Conservation (phyloP, 1,140 invertebrate species). For the Hyphantria cunea region DNA sequence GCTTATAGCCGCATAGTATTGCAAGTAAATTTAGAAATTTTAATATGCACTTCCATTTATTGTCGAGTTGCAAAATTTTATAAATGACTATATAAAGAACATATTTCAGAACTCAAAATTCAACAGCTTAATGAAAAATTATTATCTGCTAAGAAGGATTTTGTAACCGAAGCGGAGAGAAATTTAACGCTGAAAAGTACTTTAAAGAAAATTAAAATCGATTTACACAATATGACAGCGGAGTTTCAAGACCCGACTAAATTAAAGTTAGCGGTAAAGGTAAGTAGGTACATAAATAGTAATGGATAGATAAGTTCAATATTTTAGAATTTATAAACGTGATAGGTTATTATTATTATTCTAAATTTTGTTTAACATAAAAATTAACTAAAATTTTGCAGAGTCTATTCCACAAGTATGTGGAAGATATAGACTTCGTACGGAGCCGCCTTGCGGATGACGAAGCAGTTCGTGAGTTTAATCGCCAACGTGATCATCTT, state of each 20-base stretch:
- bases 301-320: too few relatives aligned
- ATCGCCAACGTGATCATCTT: constrained; percentile 89
- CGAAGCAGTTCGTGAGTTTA: constrained; percentile 90
- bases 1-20: too few relatives aligned
- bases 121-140: constrained; percentile 90
- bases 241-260: constrained; percentile 89
- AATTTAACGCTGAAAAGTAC: constrained; percentile 86
- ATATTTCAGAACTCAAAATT: constrained; percentile 86
- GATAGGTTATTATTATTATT: too few relatives aligned
- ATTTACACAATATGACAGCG: constrained; percentile 89
- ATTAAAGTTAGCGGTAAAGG: constrained; percentile 90
- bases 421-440: constrained; percentile 85
- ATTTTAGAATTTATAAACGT: too few relatives aligned
- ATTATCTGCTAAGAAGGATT: constrained; percentile 85
- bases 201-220: constrained; percentile 89
- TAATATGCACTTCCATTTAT: too few relatives aligned
- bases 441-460: constrained; percentile 84
- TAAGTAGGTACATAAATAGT: constrained; percentile 42
- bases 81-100: too few relatives aligned
- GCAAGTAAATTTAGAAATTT: too few relatives aligned
- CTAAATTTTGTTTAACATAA: too few relatives aligned
- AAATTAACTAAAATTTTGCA: constrained; percentile 39
- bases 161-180: constrained; percentile 85
- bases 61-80: too few relatives aligned
- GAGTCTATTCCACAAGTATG: constrained; percentile 89